Evolutionary conservation across 2,797 vertebrate species (phyloP).

Genomic region (Columba guinea): DNA sequence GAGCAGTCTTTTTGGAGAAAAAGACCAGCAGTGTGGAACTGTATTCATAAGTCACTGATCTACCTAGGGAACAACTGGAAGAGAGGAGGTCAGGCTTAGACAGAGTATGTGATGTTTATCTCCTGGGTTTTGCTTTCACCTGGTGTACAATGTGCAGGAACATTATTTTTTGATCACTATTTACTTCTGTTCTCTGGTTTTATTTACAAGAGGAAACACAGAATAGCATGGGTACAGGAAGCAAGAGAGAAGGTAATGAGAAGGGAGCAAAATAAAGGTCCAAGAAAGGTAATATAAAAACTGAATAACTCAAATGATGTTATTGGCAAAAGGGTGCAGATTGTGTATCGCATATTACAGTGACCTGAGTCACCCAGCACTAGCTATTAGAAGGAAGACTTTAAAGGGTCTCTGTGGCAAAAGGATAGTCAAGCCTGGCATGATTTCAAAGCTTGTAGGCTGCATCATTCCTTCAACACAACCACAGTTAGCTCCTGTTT

Average conservation of each 20-base stretch:
- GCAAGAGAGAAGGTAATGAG: background rate
- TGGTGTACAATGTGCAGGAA: background rate
- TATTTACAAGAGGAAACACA: background rate
- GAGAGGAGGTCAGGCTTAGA: background rate
- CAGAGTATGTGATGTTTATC: background rate
- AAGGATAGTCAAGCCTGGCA: background rate
- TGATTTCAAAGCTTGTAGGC: background rate
- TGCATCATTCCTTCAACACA: background rate
- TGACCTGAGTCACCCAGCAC: background rate
- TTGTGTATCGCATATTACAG: background rate
- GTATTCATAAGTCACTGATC: background rate
- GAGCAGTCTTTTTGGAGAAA: background rate
- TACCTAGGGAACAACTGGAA: background rate
- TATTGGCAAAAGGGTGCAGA: background rate
- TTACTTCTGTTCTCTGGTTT: conserved; percentile 28
- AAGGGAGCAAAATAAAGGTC: background rate
- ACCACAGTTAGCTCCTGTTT: background rate
- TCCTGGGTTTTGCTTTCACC: background rate
- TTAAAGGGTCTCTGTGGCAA: background rate
- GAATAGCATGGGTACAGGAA: background rate
- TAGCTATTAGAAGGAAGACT: background rate
- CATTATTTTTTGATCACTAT: background rate
- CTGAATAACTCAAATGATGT: background rate
- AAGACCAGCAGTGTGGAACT: background rate
- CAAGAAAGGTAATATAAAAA: conserved; percentile 10